Conservation (phyloP, 2,797 vertebrate genomes). For the Alectoris magna region DNA sequence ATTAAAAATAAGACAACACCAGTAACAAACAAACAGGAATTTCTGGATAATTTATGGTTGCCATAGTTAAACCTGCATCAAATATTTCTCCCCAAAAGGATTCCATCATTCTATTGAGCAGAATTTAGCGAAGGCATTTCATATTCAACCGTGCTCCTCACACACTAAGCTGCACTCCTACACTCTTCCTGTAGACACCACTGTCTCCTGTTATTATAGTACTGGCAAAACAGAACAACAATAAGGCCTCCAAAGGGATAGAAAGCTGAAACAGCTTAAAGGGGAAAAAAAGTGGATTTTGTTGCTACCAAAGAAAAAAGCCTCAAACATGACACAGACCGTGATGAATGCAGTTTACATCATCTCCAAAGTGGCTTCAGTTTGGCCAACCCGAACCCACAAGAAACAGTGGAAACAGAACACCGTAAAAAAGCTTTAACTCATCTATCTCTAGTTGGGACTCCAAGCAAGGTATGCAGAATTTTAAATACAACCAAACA, state of each 20-base stretch:
- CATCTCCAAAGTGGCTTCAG: not conserved
- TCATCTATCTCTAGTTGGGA: not conserved
- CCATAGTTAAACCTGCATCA: not conserved
- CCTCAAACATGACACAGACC: not conserved
- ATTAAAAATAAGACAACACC: not conserved
- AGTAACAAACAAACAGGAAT: not conserved
- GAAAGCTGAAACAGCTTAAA: not conserved
- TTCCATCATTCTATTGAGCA: not conserved
- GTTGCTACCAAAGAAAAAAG: not conserved
- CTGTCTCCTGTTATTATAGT: not conserved
- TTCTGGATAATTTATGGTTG: not conserved
- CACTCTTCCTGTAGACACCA: not conserved
- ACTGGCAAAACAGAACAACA: not conserved
- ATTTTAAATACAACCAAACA: not conserved
- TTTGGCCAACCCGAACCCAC: not conserved
- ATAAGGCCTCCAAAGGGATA: not conserved
- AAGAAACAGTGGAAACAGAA: not conserved
- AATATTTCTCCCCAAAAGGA: not conserved
- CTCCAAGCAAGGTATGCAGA: fast-evolving
- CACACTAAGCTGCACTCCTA: not conserved
- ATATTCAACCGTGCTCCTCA: not conserved
- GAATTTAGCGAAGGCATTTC: not conserved
- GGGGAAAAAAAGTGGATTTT: not conserved
- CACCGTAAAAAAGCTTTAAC: not conserved
- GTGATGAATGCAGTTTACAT: not conserved